Base-by-base conservation (phyloP, 2,113 vertebrate species). In the Panthera leo region DNA sequence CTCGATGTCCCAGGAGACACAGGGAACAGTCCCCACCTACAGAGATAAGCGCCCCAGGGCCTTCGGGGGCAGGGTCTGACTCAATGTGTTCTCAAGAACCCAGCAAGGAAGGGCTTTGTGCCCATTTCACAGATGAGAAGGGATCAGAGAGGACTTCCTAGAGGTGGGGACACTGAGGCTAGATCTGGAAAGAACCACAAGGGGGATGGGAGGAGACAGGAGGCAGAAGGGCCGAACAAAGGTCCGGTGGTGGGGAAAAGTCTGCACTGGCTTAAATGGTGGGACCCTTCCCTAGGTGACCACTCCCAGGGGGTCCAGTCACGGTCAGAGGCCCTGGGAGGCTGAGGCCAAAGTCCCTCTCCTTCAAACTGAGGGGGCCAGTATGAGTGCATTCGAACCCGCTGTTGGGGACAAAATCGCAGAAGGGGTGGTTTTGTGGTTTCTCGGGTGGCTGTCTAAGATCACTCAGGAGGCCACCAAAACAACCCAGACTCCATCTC, bases 211-310 rank as follows among this genome's bases (percentile, higher is more conserved):
- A 2, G 29, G 11, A 21, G 9, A 5, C 0, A 8, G 31, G 39
- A n/a, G 39, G 70, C 55, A 45, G 51, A 48, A 0, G 8, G 13
- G 23, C 73, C 3, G 36, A 18, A 27, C 14, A 29, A 55, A 71
- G 65, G 61, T 91, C 45, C 8, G 0, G 67, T 14, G 25, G 6
- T 0, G 3, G 27, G 21, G 14, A 21, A 7, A 65, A 55, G 3
- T 29, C 16, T 2, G 2, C 3, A 3, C 23, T 23, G 5, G 23
- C 14, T 5, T 6, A 27, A 2, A 45, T 36, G 21, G 8, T 5
- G 9, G 14, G 75, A 31, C 13, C 76, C 27, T 8, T 45, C 71
- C 67, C 21, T 3, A 0, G 0, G 34, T 1, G 3, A 13, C 8
- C 61, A 23, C 78, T 9, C 29, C 63, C 18, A 0, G 15, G n/a